Evolutionary conservation across 2,888 invertebrate species (phyloP), one percentile per base, ranked within the genome.

Genomic region (Drosophila neutralis): DNA sequence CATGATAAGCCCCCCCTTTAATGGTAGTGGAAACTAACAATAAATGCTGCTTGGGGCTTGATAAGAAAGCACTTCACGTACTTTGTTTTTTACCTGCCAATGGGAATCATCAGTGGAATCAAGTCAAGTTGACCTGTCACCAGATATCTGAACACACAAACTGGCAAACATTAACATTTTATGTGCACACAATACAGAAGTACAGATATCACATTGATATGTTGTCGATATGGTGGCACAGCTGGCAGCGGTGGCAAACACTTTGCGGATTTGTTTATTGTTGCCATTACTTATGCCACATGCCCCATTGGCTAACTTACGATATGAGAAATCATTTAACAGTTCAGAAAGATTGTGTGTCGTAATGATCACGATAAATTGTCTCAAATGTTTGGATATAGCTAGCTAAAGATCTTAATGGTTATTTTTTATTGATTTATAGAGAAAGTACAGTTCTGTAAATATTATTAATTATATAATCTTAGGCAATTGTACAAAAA

Each of bases 1-100:
- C 51, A 48, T 56, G 88, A 88, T 88, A 86, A 80, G 80, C 33
- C 10, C 11, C 60, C 61, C 78, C 69, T 70, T 70, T 66, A 70
- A 78, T 73, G 68, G 10, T 57, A 51, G 51, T 73, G 67, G 11
- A 49, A 52, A 52, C 24, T 48, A 65, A 59, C 53, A 60, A 31
- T 40, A 2, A 49, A 18, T 49, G 48, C 48, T 49, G 29, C 10
- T 15, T 35, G 6, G 8, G 51, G 13, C 56, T 21, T 24, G 80
- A 80, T 78, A 80, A 76, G 59, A 45, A 52, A 15, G 4, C 15
- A 15, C 24, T 29, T 4, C 13, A 13, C 13, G 0, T n/a, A 18
- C 0, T n/a, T n/a, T 15, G 24, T 24, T 45, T 45, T 2, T 10
- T 27, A 27, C 24, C 29, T 40, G 8, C 5, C 8, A 38, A 18